phyloP scores from a whole-genome alignment of 2,113 vertebrate genomes.

The Egretta garzetta region DNA sequence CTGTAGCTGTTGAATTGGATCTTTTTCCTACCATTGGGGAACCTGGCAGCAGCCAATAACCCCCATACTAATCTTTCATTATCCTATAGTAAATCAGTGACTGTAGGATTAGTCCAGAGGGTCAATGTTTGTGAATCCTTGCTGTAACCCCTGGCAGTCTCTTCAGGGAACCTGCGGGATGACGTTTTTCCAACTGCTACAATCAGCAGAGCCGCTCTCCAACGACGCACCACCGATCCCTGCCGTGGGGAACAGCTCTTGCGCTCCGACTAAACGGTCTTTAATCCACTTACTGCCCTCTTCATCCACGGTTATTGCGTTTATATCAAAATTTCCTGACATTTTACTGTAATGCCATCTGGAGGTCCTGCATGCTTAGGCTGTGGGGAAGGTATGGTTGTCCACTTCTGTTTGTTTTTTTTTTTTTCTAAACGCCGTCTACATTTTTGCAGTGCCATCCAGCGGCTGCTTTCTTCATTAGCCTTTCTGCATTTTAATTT shows the following conservation, averaged over 20 bases:
- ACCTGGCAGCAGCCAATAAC: neutral
- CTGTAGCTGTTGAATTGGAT: neutral
- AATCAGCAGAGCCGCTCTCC: accelerated
- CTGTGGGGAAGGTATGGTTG: accelerated
- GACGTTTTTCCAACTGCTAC: accelerated
- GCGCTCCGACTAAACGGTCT: accelerated
- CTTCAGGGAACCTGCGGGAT: neutral
- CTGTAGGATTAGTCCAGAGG: neutral
- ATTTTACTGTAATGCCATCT: accelerated
- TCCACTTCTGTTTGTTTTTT: no score
- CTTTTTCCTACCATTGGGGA: neutral
- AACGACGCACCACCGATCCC: accelerated
- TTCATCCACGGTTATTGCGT: neutral
- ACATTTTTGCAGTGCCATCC: slow-evolving; percentile 37
- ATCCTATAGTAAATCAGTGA: neutral
- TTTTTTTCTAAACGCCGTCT: neutral
- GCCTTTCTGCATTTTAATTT: neutral
- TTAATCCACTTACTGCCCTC: neutral
- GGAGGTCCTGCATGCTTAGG: neutral
- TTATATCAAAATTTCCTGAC: neutral
- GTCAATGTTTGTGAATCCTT: neutral
- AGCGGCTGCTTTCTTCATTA: neutral
- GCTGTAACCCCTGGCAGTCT: neutral
- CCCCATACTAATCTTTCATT: neutral
- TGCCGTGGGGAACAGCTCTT: neutral